These are phyloP conservation scores for Magallana nippona DNA, from an alignment of 2,888 invertebrate genomes.

Conservation along the genomic window DNA sequence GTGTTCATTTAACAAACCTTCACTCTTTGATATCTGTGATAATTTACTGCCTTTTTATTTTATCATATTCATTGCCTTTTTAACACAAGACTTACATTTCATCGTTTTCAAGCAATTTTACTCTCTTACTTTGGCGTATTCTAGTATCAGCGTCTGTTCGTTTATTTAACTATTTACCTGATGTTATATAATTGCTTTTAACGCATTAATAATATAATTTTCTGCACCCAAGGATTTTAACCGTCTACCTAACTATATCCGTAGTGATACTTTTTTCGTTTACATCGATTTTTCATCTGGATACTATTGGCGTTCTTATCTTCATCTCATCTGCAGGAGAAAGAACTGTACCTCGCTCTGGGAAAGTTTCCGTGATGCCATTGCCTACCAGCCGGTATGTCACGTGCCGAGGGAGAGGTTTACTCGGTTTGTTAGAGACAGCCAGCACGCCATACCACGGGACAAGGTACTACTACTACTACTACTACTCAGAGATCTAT, in stretches of 20 bases:
- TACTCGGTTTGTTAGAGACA: neutral
- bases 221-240: too few species aligned
- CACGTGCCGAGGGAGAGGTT: slow-evolving; percentile 20
- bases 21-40: too few species aligned
- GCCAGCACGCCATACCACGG: neutral
- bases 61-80: neutral
- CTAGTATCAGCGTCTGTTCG: too few species aligned
- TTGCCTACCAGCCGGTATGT: slow-evolving; percentile 32
- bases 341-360: slow-evolving; percentile 36
- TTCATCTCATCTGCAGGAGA: neutral
- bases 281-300: too few species aligned
- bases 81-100: neutral
- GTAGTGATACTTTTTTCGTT: too few species aligned
- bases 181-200: neutral
- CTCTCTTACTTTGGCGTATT: too few species aligned
- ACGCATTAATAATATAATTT: too few species aligned
- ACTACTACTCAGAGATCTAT: too few species aligned
- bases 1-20: too few species aligned
- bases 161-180: neutral
- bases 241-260: too few species aligned
- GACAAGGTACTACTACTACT: slow-evolving; percentile 28
- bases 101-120: too few species aligned
- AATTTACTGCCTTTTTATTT: neutral
- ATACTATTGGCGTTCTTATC: neutral
- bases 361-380: slow-evolving; percentile 29